These are phyloP conservation scores for Caenorhabditis macrosperma DNA, from an alignment of 2,888 invertebrate genomes.

Conservation along the genomic window DNA sequence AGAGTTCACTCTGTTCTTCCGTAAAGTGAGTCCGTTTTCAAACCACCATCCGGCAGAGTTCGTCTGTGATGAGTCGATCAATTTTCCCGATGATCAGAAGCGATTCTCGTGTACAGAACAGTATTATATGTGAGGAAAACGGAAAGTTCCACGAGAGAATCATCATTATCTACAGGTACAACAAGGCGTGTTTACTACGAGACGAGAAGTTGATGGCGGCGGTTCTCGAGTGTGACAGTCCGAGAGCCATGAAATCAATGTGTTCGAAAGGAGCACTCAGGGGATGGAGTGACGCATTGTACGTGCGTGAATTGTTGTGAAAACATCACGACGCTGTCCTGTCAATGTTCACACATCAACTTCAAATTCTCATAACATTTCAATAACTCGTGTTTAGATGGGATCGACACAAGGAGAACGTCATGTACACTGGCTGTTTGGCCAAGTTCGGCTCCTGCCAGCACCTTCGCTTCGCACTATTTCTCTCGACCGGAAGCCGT, in stretches of 20 bases:
- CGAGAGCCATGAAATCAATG: conserved; percentile 55
- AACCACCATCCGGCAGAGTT: conserved; percentile 58
- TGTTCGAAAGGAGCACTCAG: conserved; percentile 12
- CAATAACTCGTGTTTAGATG: conserved; percentile 56
- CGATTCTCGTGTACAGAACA: conserved; percentile 52
- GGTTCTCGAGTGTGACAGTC: conserved; percentile 23
- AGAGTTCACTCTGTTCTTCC: conserved; percentile 53
- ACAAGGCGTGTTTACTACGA: conserved; percentile 41
- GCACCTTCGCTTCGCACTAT: conserved; percentile 54
- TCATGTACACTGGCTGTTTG: conserved; percentile 60
- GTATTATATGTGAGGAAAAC: conserved; percentile 51
- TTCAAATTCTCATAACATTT: too few relatives aligned
- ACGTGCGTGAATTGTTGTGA: neutral
- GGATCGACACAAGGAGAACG: conserved; percentile 52
- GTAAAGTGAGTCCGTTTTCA: conserved; percentile 57
- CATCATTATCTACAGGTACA: conserved; percentile 56
- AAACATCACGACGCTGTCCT: neutral
- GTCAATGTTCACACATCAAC: neutral
- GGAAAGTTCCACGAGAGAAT: neutral
- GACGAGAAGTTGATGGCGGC: conserved; percentile 13
- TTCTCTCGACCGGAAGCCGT: conserved; percentile 59
- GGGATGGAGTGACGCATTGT: conserved; percentile 39
- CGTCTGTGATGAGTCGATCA: conserved; percentile 8
- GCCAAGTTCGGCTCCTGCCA: conserved; percentile 59
- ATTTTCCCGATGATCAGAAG: neutral